Conservation (phyloP, 2,113 vertebrate genomes). For the Cygnus atratus region DNA sequence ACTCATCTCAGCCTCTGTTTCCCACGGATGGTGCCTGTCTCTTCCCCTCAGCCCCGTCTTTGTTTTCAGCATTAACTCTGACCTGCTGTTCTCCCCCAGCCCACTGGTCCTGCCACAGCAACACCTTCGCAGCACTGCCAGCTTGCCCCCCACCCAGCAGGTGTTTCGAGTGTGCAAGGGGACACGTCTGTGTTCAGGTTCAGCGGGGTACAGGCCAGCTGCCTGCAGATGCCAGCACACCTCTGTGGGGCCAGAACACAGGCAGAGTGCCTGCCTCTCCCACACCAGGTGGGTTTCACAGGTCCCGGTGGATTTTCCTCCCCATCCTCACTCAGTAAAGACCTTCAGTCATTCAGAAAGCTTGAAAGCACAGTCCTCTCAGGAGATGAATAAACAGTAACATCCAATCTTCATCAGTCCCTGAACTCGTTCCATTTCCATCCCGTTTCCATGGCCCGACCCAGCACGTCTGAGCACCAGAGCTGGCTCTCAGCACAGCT, state of each 20-base stretch:
- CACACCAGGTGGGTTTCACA: not conserved
- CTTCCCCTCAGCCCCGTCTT: not conserved
- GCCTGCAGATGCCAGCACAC: not conserved
- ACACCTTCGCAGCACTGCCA: not conserved
- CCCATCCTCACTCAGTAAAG: not conserved
- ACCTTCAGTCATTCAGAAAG: not conserved
- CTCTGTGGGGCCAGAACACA: not conserved
- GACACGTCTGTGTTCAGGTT: not conserved
- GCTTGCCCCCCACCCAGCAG: rapidly evolving
- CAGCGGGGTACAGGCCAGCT: not conserved
- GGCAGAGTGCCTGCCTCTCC: not conserved
- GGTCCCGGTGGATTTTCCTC: not conserved
- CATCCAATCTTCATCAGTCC: not conserved
- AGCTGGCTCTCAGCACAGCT: not conserved
- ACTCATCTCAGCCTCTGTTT: not conserved
- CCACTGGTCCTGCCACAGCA: not conserved
- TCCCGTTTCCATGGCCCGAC: rapidly evolving
- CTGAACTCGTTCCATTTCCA: not conserved
- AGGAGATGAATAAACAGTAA: not conserved
- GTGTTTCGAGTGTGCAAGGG: not conserved
- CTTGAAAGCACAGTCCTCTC: not conserved
- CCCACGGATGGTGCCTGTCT: not conserved
- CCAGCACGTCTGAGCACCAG: not conserved
- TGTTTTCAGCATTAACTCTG: not conserved
- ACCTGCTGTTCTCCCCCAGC: not conserved